Percentiles rank a stretch among this genome's conserved stretches.
These are phyloP conservation scores for Xyrauchen texanus DNA, from an alignment of 2,113 vertebrate genomes.

Conservation along the genomic window DNA sequence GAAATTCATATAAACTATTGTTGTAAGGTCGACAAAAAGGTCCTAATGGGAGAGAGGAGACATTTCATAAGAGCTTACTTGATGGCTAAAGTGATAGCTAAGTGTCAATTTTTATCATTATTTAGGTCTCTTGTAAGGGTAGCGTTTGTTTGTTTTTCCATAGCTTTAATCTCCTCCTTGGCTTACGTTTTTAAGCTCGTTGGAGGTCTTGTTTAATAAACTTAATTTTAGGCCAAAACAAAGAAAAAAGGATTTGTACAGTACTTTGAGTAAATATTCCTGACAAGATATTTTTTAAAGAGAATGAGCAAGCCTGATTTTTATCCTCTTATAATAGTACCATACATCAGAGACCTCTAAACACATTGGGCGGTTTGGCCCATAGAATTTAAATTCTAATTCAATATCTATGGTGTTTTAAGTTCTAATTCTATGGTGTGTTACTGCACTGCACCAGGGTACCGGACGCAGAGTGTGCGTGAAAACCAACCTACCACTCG, in stretches of 20 bases:
- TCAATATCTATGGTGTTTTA: conserved; percentile 13
- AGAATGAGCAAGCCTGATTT: conserved; percentile 80
- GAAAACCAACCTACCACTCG: conserved; percentile 43
- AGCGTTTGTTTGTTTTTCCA: conserved; percentile 84
- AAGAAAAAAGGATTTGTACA: conserved; percentile 76
- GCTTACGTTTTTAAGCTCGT: conserved; percentile 77
- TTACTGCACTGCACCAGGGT: conserved; percentile 28
- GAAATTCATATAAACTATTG: background rate
- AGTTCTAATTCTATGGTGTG: conserved; percentile 34
- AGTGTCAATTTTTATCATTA: conserved; percentile 85
- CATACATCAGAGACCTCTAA: conserved; percentile 91
- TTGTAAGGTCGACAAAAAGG: conserved; percentile 64
- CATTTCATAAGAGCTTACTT: conserved; percentile 62
- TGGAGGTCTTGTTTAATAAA: conserved; percentile 84
- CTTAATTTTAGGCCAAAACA: conserved; percentile 92
- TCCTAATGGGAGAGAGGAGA: conserved; percentile 82
- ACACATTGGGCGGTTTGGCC: conserved; percentile 43
- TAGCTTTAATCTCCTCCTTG: conserved; percentile 88
- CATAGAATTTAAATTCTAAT: conserved; percentile 29
- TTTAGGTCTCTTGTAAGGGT: conserved; percentile 83
- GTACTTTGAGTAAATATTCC: conserved; percentile 68
- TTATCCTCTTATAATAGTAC: conserved; percentile 89
- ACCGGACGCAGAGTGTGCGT: conserved; percentile 30
- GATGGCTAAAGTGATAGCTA: conserved; percentile 77
- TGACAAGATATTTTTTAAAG: conserved; percentile 86